Conservation (phyloP, 2,888 invertebrate genomes). For the Drosophila colorata region DNA sequence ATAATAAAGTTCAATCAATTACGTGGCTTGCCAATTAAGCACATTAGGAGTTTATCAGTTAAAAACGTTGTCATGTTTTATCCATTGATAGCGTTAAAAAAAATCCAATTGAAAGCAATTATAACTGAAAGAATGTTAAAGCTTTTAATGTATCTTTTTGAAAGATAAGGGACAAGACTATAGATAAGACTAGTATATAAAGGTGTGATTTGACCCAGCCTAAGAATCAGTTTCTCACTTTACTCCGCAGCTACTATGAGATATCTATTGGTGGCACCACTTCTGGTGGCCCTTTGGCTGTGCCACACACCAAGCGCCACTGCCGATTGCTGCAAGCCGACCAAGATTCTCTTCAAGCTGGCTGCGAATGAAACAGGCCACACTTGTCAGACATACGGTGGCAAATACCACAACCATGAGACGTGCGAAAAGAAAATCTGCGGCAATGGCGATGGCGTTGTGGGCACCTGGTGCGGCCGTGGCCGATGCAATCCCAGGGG, state of each 20-base stretch:
- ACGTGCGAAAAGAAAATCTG: slow-evolving; percentile 48
- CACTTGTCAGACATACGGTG: slow-evolving; percentile 46
- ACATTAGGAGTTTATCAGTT: background rate
- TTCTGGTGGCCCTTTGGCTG: slow-evolving; percentile 22
- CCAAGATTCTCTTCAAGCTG: slow-evolving; percentile 44
- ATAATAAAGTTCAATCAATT: background rate
- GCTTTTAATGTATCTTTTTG: background rate
- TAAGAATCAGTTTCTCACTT: background rate
- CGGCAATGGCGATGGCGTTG: slow-evolving; percentile 30
- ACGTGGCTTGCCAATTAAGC: background rate
- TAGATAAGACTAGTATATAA: slow-evolving; percentile 10
- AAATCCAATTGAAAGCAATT: slow-evolving; percentile 18
- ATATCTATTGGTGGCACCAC: background rate
- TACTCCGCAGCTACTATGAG: slow-evolving; percentile 3
- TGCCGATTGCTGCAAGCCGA: slow-evolving; percentile 52
- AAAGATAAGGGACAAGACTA: background rate
- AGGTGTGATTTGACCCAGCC: background rate
- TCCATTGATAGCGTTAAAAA: background rate
- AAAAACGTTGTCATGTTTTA: background rate
- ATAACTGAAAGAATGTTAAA: background rate
- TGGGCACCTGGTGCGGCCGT: slow-evolving; percentile 45
- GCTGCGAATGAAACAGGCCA: background rate
- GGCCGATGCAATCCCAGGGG: slow-evolving; percentile 45
- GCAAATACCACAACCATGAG: slow-evolving; percentile 30
- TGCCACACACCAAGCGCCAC: slow-evolving; percentile 5